Evolutionary conservation across 2,113 vertebrate genomes (phyloP).

Genomic region (Pristiophorus japonicus): DNA sequence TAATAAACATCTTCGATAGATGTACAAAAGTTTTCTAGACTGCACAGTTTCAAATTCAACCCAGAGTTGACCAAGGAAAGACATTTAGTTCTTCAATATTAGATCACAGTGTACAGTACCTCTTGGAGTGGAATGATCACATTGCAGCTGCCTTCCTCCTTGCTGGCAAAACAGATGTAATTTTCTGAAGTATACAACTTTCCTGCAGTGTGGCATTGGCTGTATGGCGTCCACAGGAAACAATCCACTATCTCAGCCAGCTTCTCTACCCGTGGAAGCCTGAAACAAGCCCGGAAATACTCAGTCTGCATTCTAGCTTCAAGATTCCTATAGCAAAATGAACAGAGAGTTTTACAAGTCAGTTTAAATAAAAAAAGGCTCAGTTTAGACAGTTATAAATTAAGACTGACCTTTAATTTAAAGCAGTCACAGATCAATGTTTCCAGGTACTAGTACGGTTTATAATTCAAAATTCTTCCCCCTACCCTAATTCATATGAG

Average conservation of each 20-base stretch:
- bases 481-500: neutral
- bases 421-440: neutral
- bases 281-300: constrained; percentile 85
- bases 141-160: constrained; percentile 73
- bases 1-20: neutral
- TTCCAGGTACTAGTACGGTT: no score
- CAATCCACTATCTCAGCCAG: constrained; percentile 71
- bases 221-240: constrained; percentile 84
- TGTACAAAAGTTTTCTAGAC: neutral
- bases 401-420: neutral
- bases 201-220: constrained; percentile 79
- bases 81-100: neutral
- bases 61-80: neutral
- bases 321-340: constrained; percentile 64
- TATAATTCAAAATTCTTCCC: neutral
- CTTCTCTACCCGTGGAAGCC: constrained; percentile 73
- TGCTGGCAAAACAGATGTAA: constrained; percentile 87
- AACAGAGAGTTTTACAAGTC: neutral
- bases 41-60: neutral
- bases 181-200: constrained; percentile 78
- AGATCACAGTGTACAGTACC: constrained; percentile 55
- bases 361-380: neutral
- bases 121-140: constrained; percentile 82
- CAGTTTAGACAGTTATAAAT: neutral
- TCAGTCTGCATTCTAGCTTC: constrained; percentile 81